Evolutionary conservation across 2,113 vertebrate genomes (phyloP).

Genomic region (Thunnus thynnus): DNA sequence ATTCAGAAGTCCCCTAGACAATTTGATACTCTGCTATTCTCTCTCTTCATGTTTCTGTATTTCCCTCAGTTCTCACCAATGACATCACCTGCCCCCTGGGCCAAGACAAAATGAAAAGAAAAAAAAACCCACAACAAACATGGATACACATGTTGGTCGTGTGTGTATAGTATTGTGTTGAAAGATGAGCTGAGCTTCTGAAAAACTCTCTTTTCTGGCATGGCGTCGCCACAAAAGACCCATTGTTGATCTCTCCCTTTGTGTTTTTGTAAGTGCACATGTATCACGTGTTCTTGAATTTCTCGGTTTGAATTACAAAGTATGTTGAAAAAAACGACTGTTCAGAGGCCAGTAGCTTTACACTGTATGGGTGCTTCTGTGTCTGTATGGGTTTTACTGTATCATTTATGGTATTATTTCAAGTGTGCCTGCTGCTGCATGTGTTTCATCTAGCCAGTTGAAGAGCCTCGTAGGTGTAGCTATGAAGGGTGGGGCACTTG

Average conservation of each 20-base stretch:
- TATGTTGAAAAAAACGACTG: not conserved
- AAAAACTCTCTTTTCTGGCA: conserved; percentile 60
- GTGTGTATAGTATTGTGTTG: conserved; percentile 60
- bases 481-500: conserved; percentile 45
- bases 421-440: conserved; percentile 18
- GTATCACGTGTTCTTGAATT: conserved; percentile 31
- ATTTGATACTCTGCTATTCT: conserved; percentile 48
- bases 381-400: conserved; percentile 16
- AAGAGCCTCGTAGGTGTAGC: conserved; percentile 15
- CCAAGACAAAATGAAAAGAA: conserved; percentile 5
- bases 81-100: conserved; percentile 54
- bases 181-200: conserved; percentile 67
- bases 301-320: conserved; percentile 14
- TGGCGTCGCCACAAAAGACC: conserved; percentile 62
- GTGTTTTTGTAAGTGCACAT: conserved; percentile 34
- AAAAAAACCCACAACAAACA: conserved; percentile 1
- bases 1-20: conserved; percentile 47
- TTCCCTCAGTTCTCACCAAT: conserved; percentile 24
- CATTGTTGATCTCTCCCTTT: conserved; percentile 66
- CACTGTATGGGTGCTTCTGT: not conserved
- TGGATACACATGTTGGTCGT: conserved; percentile 50
- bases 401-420: conserved; percentile 38
- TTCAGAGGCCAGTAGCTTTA: not conserved
- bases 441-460: conserved; percentile 26
- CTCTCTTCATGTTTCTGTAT: conserved; percentile 32